A percentile compares a stretch with the other conserved stretches of the same genome.
These are phyloP conservation scores for Xenopus petersii DNA, from an alignment of 2,797 vertebrate species.

Conservation along the genomic window DNA sequence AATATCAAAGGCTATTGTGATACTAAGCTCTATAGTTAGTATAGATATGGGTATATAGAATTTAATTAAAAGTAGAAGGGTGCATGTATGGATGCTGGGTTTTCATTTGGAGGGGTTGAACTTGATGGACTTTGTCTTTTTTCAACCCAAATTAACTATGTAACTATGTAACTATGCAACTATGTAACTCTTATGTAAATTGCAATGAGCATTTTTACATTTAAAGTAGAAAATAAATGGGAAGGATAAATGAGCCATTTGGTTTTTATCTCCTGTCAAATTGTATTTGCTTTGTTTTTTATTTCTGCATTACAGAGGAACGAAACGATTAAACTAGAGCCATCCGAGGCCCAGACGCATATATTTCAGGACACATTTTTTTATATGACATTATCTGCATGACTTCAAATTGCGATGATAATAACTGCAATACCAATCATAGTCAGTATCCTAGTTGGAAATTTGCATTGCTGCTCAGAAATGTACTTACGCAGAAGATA, in stretches of 20 bases:
- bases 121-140: too few relatives aligned
- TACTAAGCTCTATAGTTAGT: too few relatives aligned
- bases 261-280: not conserved
- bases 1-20: too few relatives aligned
- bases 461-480: not conserved
- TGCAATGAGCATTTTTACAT: not conserved
- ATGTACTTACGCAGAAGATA: conserved; percentile 85
- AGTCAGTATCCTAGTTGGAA: not conserved
- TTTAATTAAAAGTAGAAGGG: too few relatives aligned
- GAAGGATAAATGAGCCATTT: not conserved
- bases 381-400: not conserved
- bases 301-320: not conserved
- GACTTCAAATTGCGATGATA: not conserved
- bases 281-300: not conserved
- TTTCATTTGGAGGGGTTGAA: too few relatives aligned
- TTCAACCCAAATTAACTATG: too few relatives aligned
- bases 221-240: not conserved
- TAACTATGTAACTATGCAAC: too few relatives aligned
- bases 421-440: not conserved
- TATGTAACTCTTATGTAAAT: too few relatives aligned
- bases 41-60: too few relatives aligned
- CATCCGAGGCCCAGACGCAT: not conserved
- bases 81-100: too few relatives aligned
- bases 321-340: not conserved
- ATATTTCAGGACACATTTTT: not conserved